Evolutionary conservation across 2,888 invertebrate genomes (phyloP), one percentile per base, ranked within the genome.

Genomic region (Dyspetes luteomarginatus): DNA sequence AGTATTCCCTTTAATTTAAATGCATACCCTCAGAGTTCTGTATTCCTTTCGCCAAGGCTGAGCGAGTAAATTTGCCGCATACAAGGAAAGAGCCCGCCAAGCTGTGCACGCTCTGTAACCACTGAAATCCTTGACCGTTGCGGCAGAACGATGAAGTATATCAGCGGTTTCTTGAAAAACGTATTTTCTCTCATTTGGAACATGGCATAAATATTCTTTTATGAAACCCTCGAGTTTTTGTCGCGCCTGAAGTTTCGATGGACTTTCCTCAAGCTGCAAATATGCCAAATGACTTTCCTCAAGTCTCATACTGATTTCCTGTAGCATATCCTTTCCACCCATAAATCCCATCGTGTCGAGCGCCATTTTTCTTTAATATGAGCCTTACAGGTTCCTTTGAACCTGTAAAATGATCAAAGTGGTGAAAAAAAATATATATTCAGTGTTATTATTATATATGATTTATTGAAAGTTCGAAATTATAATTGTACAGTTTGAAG

Each of bases 31-130:
- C 81, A 98, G 94, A 81, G 95, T 94, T 86, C 95, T 94, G 90
- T 96, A 98, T 91, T 98, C 98, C 90, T 95, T 96, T 85, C 98
- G 93, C 98, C 98, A 98, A 3, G 97, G 97, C 90, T 97, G 97
- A 12, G 96, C 95, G 68, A 97, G 93, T 80, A 98, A 93, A 92
- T 98, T 97, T 74, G 95, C 96, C 1, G 97, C 97, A 91, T 98
- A 98, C 84, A 96, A 94, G 78, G 96, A 97, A 83, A 98, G 93
- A 36, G 97, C 96, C 86, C 96, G 96, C 94, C 97, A 98, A 12
- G 97, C 97, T 58, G 95, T 93, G 28, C 96, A 95, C 15, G 97
- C 97, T 85, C 96, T 94, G 87, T 96, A 96, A 19, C 96, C 97
- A 89, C 96, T 97, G 90, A 97, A 97, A 86, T 96, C 95, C 4